Base-by-base conservation (phyloP, 2,888 invertebrate genomes). In the Tinea trinotella region DNA sequence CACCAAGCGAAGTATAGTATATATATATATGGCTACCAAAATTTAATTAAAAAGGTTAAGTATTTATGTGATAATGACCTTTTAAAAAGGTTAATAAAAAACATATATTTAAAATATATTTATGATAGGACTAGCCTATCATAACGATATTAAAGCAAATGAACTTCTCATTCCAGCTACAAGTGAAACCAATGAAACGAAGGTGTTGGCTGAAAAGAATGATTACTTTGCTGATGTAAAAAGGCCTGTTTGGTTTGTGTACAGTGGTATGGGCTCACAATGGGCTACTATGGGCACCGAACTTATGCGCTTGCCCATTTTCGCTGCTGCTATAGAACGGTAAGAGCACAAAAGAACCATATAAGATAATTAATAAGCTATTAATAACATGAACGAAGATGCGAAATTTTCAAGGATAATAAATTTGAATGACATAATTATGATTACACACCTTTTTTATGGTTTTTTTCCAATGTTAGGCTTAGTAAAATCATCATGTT, bases 221-320 rank as follows among this genome's bases (percentile, higher is more conserved):
- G 40, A 53, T 13, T 53, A 56, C 12, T 55, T 18, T 19, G 12
- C 53, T 1, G 56, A 44, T 30, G 63, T 34, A 9, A 57, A 49
- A 12, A 24, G 76, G 12, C 87, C 88, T 20, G 66, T 90, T 4
- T 90, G 88, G 87, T 89, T 78, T 64, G 74, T 90, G 48, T 89
- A 88, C 70, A 87, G 89, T 53, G 89, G 90, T 34, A 89, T 90
- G 89, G 89, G 89, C 4, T 79, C 84, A 2, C 89, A 90, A 65
- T 90, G 89, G 88, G 66, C 76, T 53, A 87, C 85, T 48, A 89
- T 89, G 88, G 88, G 86, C 1, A 67, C 74, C 54, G 74, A 80
- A 19, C 70, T 90, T 61, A 82, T 90, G 81, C 62, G 67, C 52
- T 64, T 90, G 30, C 83, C 85, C 17, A 63, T 76, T 6, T 90